Percentiles rank a stretch among this genome's conserved stretches.
Evolutionary conservation across 1,140 invertebrate species (phyloP).

Genomic region (Piezodorus guildinii): DNA sequence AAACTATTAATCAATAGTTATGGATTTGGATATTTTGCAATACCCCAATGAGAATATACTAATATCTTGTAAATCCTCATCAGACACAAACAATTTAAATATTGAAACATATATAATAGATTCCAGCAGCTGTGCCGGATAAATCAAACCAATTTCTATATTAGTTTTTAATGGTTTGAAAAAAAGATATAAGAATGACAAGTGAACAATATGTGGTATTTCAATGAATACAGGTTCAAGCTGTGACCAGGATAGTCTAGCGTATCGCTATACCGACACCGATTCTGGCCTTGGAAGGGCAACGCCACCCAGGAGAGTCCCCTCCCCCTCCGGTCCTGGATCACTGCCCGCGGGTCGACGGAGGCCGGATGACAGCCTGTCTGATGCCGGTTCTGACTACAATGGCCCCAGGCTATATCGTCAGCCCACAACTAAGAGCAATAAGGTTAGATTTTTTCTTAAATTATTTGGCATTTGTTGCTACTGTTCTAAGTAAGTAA

Average conservation of each 20-base stretch:
- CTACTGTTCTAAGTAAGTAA: too few relatives aligned
- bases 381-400: slow-evolving; percentile 55
- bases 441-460: slow-evolving; percentile 35
- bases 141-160: too few relatives aligned
- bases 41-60: too few relatives aligned
- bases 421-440: slow-evolving; percentile 91
- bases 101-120: too few relatives aligned
- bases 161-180: too few relatives aligned
- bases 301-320: slow-evolving; percentile 53
- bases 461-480: too few relatives aligned
- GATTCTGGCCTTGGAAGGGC: slow-evolving; percentile 69
- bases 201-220: background rate
- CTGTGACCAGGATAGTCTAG: slow-evolving; percentile 40
- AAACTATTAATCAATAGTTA: too few relatives aligned
- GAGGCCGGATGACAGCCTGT: slow-evolving; percentile 69
- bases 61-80: too few relatives aligned
- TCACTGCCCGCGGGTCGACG: slow-evolving; percentile 70
- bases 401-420: slow-evolving; percentile 66
- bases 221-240: slow-evolving; percentile 35
- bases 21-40: too few relatives aligned
- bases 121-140: too few relatives aligned
- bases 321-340: slow-evolving; percentile 64
- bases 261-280: slow-evolving; percentile 46
- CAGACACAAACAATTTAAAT: too few relatives aligned
- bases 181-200: too few relatives aligned